phyloP scores from a whole-genome alignment of 2,888 invertebrate species.

The Acanthococcus lagerstroemiae region DNA sequence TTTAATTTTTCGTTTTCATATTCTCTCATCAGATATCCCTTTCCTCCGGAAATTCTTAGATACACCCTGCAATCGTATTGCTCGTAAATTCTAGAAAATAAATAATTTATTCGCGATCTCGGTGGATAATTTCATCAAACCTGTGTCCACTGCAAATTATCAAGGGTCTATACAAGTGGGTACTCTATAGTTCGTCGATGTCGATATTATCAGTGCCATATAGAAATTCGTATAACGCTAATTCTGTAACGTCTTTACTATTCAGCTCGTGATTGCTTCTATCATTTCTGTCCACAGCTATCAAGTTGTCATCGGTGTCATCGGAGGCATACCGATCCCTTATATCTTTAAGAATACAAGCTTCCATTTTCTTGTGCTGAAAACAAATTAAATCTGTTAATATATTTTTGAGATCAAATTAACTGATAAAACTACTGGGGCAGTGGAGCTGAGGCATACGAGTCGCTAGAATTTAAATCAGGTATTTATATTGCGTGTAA shows the following conservation, averaged over 20 bases:
- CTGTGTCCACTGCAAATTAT: too few relatives aligned
- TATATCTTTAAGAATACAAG: conserved; percentile 62
- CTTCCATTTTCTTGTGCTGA: conserved; percentile 59
- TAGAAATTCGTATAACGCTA: conserved; percentile 54
- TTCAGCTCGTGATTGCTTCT: conserved; percentile 43
- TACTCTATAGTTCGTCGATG: conserved; percentile 42
- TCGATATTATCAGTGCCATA: conserved; percentile 51
- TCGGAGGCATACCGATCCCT: conserved; percentile 50
- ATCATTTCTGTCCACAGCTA: conserved; percentile 45
- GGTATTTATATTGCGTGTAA: too few relatives aligned
- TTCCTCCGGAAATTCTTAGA: too few relatives aligned
- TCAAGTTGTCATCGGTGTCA: conserved; percentile 50
- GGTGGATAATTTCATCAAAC: too few relatives aligned
- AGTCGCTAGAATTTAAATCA: too few relatives aligned
- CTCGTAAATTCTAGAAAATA: too few relatives aligned
- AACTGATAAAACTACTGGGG: too few relatives aligned
- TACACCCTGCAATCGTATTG: too few relatives aligned
- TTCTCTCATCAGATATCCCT: too few relatives aligned
- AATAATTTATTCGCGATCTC: too few relatives aligned
- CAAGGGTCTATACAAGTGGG: neutral
- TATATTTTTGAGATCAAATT: neutral
- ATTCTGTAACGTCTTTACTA: conserved; percentile 40
- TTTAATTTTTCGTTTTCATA: too few relatives aligned
- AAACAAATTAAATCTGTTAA: conserved; percentile 28
- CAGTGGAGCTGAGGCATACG: too few relatives aligned